Conservation (phyloP, 2,113 vertebrate genomes). For the Sinocyclocheilus anophthalmus region DNA sequence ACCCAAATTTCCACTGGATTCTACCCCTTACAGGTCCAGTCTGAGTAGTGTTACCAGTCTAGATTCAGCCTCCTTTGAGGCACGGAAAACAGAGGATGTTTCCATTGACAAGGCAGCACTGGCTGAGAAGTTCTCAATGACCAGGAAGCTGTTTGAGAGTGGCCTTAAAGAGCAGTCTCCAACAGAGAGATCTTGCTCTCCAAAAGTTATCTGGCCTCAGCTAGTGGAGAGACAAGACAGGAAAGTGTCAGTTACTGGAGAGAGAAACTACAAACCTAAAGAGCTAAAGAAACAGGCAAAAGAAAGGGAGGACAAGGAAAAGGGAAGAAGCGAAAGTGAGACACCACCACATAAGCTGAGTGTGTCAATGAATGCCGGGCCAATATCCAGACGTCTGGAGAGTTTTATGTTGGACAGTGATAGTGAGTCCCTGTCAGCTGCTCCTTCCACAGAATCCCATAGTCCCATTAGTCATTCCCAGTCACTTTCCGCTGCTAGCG, state of each 20-base stretch:
- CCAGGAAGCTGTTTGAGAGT: conserved; percentile 85
- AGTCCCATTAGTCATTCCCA: conserved; percentile 52
- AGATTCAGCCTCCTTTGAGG: conserved; percentile 67
- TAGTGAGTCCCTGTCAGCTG: conserved; percentile 70
- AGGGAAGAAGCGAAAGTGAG: conserved; percentile 46
- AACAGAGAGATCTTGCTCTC: conserved; percentile 65
- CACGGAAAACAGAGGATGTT: conserved; percentile 73
- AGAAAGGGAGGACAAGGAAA: conserved; percentile 37
- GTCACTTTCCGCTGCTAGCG: conserved; percentile 44
- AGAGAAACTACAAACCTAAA: conserved; percentile 41
- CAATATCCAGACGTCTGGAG: conserved; percentile 80
- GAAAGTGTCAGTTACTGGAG: conserved; percentile 39
- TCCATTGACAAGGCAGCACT: conserved; percentile 83
- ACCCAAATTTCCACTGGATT: conserved; percentile 48
- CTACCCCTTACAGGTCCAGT: conserved; percentile 73
- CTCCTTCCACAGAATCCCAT: conserved; percentile 39
- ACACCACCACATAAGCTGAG: conserved; percentile 48
- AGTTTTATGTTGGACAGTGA: conserved; percentile 77
- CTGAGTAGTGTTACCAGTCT: conserved; percentile 64
- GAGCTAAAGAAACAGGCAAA: background rate
- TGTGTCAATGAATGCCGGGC: conserved; percentile 75
- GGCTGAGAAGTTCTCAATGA: conserved; percentile 87
- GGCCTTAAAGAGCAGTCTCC: conserved; percentile 70
- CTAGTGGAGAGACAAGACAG: conserved; percentile 45
- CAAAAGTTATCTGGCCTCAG: conserved; percentile 59